phyloP scores from a whole-genome alignment of 64 coral and sea anemone genomes.

The Hydrozoanthus tunicans region DNA sequence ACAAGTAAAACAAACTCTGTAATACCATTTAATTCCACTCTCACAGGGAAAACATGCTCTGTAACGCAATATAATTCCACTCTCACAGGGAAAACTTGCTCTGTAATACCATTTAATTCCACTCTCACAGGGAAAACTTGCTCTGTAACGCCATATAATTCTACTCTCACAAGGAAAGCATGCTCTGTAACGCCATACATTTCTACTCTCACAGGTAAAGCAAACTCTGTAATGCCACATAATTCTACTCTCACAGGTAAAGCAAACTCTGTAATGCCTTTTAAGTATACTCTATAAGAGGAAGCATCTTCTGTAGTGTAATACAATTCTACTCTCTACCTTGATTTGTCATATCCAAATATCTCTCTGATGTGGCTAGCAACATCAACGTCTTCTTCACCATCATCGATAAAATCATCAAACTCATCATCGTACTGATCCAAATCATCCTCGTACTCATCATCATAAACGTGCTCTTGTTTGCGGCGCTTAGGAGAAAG shows the following conservation, averaged over 20 bases:
- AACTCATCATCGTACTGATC: conserved; percentile 24
- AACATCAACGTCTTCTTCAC: conserved; percentile 35
- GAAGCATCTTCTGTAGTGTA: no score
- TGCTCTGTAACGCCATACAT: neutral
- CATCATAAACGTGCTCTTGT: neutral
- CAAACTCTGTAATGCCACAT: neutral
- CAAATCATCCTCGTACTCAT: neutral
- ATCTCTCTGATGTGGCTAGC: conserved; percentile 40
- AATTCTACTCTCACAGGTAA: no score
- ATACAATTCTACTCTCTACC: neutral
- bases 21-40: no score
- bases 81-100: no score
- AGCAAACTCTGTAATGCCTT: no score
- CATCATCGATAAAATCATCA: conserved; percentile 42
- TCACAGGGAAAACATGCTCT: no score
- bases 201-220: neutral
- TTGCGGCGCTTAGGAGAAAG: neutral
- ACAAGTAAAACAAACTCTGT: no score
- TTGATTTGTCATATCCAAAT: conserved; percentile 53
- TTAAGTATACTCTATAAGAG: no score
- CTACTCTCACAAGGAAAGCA: no score
- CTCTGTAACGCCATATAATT: no score
- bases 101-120: neutral
- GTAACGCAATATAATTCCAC: no score
- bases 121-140: no score